A percentile compares a stretch with the other conserved stretches of the same genome.
phyloP scores from a whole-genome alignment of 2,888 invertebrate genomes.

The Acleris cristana region DNA sequence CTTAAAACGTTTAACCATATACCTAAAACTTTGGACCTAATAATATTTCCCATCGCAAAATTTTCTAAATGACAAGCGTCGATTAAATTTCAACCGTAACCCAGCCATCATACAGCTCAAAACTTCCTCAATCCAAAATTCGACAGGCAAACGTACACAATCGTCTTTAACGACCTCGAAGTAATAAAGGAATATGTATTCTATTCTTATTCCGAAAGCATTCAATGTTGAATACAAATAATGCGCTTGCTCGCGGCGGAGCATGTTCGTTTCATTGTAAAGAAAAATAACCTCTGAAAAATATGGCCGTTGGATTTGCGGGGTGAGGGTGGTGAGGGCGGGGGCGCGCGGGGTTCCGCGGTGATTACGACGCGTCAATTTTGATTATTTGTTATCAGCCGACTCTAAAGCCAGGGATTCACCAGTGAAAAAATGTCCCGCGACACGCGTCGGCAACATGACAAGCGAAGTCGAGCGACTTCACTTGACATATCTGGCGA shows the following conservation, averaged over 20 bases:
- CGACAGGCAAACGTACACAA: conserved; percentile 14
- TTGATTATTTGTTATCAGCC: no score
- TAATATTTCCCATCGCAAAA: conserved; percentile 10
- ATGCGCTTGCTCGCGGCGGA: conserved; percentile 7
- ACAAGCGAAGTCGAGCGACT: no score
- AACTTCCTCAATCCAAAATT: not conserved
- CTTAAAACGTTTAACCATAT: no score
- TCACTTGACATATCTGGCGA: no score
- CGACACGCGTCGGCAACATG: no score
- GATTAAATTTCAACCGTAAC: conserved; percentile 5
- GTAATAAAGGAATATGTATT: conserved; percentile 24
- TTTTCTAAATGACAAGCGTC: not conserved
- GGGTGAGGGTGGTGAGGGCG: not conserved
- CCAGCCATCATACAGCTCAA: not conserved
- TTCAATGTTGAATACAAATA: conserved; percentile 14
- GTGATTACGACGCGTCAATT: not conserved
- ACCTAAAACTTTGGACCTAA: conserved; percentile 6
- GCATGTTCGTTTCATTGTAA: conserved; percentile 26
- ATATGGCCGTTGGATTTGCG: conserved; percentile 18
- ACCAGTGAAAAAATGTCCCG: no score
- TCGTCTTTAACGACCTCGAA: conserved; percentile 18
- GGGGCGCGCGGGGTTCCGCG: conserved; percentile 5
- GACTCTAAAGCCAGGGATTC: no score
- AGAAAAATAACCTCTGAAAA: conserved; percentile 32
- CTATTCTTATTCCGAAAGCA: conserved; percentile 13